phyloP scores from a whole-genome alignment of 1,140 invertebrate genomes.

The Macrosteles quadrilineatus region DNA sequence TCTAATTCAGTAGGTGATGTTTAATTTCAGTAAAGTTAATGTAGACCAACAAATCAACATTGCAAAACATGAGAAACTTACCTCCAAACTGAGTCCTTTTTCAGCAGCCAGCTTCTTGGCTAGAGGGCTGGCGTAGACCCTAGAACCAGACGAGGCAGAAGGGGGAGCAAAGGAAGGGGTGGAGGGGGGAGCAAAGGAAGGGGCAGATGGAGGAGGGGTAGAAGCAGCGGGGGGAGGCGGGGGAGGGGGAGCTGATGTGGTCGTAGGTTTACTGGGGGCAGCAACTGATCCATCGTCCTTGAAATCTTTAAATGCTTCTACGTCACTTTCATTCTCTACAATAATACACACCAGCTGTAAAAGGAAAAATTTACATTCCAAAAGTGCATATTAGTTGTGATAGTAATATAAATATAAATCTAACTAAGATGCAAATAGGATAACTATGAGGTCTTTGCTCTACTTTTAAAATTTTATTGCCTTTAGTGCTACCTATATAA shows the following conservation, averaged over 20 bases:
- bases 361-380: slow-evolving; percentile 5
- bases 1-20: too few species aligned
- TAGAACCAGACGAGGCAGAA: slow-evolving; percentile 46
- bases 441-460: too few species aligned
- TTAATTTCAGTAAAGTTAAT: too few species aligned
- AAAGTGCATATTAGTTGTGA: too few species aligned
- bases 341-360: slow-evolving; percentile 71
- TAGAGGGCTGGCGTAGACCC: slow-evolving; percentile 90
- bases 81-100: slow-evolving; percentile 70
- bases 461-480: too few species aligned
- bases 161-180: slow-evolving; percentile 45
- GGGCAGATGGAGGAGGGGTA: slow-evolving; percentile 38
- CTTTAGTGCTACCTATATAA: too few species aligned
- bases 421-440: too few species aligned
- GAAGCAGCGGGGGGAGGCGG: slow-evolving; percentile 43
- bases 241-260: slow-evolving; percentile 45
- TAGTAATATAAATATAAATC: too few species aligned
- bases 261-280: too few species aligned
- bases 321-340: slow-evolving; percentile 63
- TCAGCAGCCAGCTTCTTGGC: slow-evolving; percentile 85
- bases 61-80: too few species aligned
- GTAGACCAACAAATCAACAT: too few species aligned
- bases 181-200: slow-evolving; percentile 40
- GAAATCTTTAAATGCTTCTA: slow-evolving; percentile 69
- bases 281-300: slow-evolving; percentile 50